phyloP scores from a whole-genome alignment of 2,797 vertebrate species.

The Heliangelus exortis region DNA sequence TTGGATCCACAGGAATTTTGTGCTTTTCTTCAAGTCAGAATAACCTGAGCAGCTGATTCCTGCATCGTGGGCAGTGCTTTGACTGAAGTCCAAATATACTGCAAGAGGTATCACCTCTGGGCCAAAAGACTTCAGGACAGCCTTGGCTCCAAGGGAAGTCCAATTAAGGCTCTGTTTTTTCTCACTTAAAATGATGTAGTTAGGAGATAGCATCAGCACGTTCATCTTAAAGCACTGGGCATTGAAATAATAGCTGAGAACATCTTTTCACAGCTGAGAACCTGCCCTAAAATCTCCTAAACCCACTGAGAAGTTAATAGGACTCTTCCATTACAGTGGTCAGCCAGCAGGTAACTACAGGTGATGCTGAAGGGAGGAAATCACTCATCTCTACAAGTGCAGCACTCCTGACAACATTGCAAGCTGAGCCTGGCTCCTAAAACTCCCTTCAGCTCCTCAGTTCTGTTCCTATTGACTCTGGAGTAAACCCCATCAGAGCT shows the following conservation, averaged over 20 bases:
- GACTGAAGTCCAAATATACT: background rate
- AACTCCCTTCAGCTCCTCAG: background rate
- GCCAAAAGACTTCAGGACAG: background rate
- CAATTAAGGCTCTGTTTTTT: background rate
- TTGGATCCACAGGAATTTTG: background rate
- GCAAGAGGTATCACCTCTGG: background rate
- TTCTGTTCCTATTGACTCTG: background rate
- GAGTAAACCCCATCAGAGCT: background rate
- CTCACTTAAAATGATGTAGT: background rate
- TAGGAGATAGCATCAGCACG: accelerated
- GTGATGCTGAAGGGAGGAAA: background rate
- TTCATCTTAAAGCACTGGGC: background rate
- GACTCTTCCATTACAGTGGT: background rate
- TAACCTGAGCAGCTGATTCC: background rate
- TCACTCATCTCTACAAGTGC: accelerated
- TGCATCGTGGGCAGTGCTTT: background rate
- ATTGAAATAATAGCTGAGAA: background rate
- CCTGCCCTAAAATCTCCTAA: background rate
- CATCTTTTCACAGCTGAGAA: background rate
- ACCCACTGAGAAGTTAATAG: background rate
- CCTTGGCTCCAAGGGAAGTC: background rate
- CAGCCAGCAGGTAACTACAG: background rate
- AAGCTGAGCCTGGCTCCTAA: background rate
- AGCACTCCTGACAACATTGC: background rate
- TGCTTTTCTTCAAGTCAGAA: background rate